Evolutionary conservation across 2,797 vertebrate species (phyloP).

Genomic region (Ataeniobius toweri): DNA sequence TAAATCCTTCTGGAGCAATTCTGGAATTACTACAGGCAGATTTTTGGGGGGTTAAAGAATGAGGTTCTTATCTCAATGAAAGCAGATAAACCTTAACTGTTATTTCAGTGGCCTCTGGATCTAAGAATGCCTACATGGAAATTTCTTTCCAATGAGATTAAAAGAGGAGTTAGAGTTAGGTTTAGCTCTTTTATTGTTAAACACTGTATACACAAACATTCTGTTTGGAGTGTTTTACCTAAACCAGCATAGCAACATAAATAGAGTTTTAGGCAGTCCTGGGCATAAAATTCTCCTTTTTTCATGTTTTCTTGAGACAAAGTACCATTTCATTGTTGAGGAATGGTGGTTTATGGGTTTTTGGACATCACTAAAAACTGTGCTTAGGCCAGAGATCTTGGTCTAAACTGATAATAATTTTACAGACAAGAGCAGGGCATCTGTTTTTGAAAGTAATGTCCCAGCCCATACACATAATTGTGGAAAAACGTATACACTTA

Average conservation of each 20-base stretch:
- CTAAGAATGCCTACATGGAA: background rate
- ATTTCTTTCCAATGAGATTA: background rate
- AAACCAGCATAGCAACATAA: background rate
- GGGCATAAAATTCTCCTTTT: background rate
- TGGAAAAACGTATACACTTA: background rate
- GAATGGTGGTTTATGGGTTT: background rate
- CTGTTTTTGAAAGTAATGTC: background rate
- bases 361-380: background rate
- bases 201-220: background rate
- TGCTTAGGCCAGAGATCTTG: background rate
- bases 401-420: background rate
- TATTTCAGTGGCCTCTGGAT: background rate
- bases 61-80: background rate
- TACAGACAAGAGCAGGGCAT: background rate
- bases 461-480: background rate
- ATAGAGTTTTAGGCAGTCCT: background rate
- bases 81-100: background rate
- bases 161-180: background rate
- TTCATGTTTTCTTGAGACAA: background rate
- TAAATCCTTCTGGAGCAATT: background rate
- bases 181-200: background rate
- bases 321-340: no score
- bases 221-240: background rate
- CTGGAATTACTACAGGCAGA: background rate
- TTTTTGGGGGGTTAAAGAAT: background rate